phyloP scores from a whole-genome alignment of 2,888 invertebrate genomes.

The Cistogaster globosa region DNA sequence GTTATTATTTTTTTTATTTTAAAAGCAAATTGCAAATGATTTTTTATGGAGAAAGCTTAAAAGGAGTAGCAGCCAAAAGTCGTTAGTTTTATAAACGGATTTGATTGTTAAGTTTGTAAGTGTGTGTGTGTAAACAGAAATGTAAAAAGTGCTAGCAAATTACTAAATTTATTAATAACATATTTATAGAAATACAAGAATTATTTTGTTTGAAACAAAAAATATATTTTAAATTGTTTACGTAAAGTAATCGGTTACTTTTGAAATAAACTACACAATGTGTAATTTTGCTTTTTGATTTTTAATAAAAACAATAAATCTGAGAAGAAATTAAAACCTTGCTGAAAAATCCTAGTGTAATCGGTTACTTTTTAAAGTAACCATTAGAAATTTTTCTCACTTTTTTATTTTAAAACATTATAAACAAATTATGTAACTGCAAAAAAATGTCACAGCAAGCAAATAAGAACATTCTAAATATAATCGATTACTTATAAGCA shows the following conservation, averaged over 20 bases:
- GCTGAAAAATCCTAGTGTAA: neutral
- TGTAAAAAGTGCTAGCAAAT: neutral
- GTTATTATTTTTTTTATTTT: slow-evolving; percentile 35
- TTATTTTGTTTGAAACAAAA: too few relatives aligned
- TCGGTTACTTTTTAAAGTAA: neutral
- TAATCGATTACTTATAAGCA: too few relatives aligned
- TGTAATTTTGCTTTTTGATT: too few relatives aligned
- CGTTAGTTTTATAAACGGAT: slow-evolving; percentile 20
- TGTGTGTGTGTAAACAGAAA: neutral
- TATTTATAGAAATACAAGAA: too few relatives aligned
- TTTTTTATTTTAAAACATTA: neutral
- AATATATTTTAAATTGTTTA: too few relatives aligned
- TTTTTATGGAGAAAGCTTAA: slow-evolving; percentile 51
- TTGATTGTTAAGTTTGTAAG: neutral
- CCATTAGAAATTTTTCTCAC: neutral
- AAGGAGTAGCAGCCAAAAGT: slow-evolving; percentile 53
- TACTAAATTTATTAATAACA: too few relatives aligned
- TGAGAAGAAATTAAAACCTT: too few relatives aligned
- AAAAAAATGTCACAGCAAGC: neutral
- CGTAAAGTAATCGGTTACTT: neutral
- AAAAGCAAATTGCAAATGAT: slow-evolving; percentile 59
- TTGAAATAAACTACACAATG: too few relatives aligned
- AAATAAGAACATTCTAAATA: too few relatives aligned
- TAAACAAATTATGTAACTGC: neutral
- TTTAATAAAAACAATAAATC: too few relatives aligned